Conservation (phyloP, 2,113 vertebrate genomes). For the Phrynocephalus versicolor region DNA sequence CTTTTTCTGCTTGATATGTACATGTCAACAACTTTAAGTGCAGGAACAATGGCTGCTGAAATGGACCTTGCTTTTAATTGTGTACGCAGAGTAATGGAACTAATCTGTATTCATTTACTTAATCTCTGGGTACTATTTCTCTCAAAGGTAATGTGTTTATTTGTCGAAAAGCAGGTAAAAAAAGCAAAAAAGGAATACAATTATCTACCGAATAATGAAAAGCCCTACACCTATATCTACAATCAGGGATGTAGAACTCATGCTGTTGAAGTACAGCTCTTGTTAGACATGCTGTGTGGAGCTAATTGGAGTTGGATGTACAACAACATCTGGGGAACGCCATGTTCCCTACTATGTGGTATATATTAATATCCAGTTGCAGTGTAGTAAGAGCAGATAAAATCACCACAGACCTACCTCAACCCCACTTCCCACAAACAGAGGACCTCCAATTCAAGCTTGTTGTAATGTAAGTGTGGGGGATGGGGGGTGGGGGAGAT, state of each 20-base stretch:
- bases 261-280: neutral
- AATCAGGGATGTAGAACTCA: neutral
- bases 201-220: neutral
- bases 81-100: neutral
- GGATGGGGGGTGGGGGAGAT: no score
- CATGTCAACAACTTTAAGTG: neutral
- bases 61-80: slow-evolving; percentile 5
- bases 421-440: neutral
- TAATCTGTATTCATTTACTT: slow-evolving; percentile 9
- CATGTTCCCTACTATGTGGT: neutral
- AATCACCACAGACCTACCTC: neutral
- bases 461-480: neutral
- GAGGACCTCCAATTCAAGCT: neutral
- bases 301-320: neutral
- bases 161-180: neutral
- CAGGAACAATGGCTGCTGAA: neutral
- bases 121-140: neutral
- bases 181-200: neutral
- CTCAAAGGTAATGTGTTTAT: slow-evolving; percentile 1
- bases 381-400: neutral
- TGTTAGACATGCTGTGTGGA: neutral
- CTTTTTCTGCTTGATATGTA: slow-evolving; percentile 2
- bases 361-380: neutral
- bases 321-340: neutral
- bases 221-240: neutral